Evolutionary conservation across 2,113 vertebrate genomes (phyloP).

Genomic region (Hoplias malabaricus): DNA sequence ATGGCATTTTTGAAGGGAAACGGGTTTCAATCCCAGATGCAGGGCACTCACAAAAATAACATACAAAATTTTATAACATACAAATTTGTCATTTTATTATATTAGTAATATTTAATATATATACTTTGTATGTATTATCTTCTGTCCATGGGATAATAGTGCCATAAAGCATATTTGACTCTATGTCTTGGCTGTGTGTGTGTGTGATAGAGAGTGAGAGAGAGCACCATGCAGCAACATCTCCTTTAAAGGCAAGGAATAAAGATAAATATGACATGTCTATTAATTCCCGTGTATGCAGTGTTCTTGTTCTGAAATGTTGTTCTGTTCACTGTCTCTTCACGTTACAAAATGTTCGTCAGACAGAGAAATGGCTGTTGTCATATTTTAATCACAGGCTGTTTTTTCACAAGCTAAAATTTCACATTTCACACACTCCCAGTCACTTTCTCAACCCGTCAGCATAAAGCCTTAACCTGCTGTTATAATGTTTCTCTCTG

Average conservation of each 20-base stretch:
- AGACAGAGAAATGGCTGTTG: slow-evolving; percentile 42
- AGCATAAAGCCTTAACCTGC: slow-evolving; percentile 47
- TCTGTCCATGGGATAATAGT: too few relatives aligned
- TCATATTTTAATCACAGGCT: slow-evolving; percentile 19
- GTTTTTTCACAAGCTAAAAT: slow-evolving; percentile 50
- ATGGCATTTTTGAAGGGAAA: too few relatives aligned
- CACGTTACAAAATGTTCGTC: slow-evolving; percentile 45
- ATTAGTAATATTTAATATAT: too few relatives aligned
- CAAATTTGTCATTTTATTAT: too few relatives aligned
- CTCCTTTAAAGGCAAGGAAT: neutral
- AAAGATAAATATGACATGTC: slow-evolving; percentile 26
- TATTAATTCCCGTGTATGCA: slow-evolving; percentile 36
- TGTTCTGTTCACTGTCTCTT: slow-evolving; percentile 27
- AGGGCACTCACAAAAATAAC: too few relatives aligned
- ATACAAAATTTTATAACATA: too few relatives aligned
- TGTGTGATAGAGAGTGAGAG: neutral
- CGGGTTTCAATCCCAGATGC: too few relatives aligned
- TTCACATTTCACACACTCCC: too few relatives aligned
- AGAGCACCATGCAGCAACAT: neutral
- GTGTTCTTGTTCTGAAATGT: slow-evolving; percentile 21
- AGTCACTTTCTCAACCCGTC: slow-evolving; percentile 63
- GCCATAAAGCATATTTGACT: slow-evolving; percentile 51
- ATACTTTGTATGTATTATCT: too few relatives aligned
- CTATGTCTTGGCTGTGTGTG: neutral
- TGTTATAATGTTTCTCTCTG: slow-evolving; percentile 60